phyloP scores from a whole-genome alignment of 1,140 invertebrate genomes.

The Apolygus lucorum region DNA sequence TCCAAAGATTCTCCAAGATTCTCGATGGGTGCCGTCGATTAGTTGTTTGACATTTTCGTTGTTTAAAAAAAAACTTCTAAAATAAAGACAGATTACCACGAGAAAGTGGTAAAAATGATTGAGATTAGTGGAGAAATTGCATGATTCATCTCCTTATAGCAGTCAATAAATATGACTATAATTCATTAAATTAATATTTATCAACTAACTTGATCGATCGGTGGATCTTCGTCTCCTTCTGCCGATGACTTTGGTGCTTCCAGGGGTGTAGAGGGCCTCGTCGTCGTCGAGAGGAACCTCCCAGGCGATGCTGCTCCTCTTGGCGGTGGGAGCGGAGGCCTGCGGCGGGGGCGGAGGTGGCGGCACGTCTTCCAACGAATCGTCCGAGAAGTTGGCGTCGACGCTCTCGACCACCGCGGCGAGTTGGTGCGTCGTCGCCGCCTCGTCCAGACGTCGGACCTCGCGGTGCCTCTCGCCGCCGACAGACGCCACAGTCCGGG shows the following conservation, averaged over 20 bases:
- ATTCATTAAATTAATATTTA: too few species aligned
- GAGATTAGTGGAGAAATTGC: too few species aligned
- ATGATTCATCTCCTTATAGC: too few species aligned
- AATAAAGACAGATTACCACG: too few species aligned
- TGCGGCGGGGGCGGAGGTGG: slow-evolving; percentile 44
- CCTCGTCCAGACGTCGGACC: slow-evolving; percentile 49
- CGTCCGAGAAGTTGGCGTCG: slow-evolving; percentile 69
- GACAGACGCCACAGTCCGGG: slow-evolving; percentile 57
- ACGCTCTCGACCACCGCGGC: slow-evolving; percentile 2
- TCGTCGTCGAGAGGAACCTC: slow-evolving; percentile 59
- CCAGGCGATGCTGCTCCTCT: slow-evolving; percentile 70
- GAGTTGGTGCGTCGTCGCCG: slow-evolving; percentile 28
- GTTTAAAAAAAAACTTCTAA: too few species aligned
- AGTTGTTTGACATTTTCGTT: too few species aligned
- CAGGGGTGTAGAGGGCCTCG: slow-evolving; percentile 57
- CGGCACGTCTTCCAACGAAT: slow-evolving; percentile 63
- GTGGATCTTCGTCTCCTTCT: slow-evolving; percentile 44
- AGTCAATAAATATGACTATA: too few species aligned
- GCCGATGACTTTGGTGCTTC: slow-evolving; percentile 60
- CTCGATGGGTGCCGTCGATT: too few species aligned
- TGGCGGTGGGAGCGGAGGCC: slow-evolving; percentile 36
- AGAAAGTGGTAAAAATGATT: too few species aligned
- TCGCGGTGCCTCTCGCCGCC: slow-evolving; percentile 61
- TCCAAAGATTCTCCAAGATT: too few species aligned
- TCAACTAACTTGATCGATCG: slow-evolving; percentile 45